Base-by-base conservation (phyloP, 2,113 vertebrate species). In the Gadus macrocephalus region DNA sequence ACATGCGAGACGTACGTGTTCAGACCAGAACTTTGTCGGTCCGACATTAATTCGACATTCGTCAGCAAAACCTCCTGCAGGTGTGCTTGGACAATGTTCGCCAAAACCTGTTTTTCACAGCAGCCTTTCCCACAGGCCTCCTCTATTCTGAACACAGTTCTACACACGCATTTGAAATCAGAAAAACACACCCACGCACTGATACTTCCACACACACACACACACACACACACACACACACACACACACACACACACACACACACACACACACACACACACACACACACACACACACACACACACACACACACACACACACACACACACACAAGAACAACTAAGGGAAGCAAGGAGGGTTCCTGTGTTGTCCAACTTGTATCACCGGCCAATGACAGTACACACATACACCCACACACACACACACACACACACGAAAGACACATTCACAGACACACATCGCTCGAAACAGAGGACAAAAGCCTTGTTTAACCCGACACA, bases 401-500 rank as follows among this genome's bases (percentile, higher is more conserved):
- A 25, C n/a, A 62, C 19, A 59, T 4, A 19, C 16, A 42, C 38
- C 5, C 38, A 42, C 38, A 42, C 38, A 42, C 38, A 42, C 38
- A 42, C 38, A 42, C 38, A 42, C 38, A 42, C 38, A 42, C 38
- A 58, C 15, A 58, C 56, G 1, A 25, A 25, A n/a, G 0, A 11
- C 17, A 59, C 56, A 20, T 17, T 14, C 42, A 49, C 42, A 49
- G 7, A 49, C 9, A 49, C 42, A 49, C 42, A 49, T 9, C 42
- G 2, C 25, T 25, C 2, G 25, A 62, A 62, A 81, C 31, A 53
- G 71, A 75, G 69, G 67, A 84, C 78, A 87, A 83, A 81, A 76
- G 67, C 62, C 27, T 67, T 62, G 81, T 73, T 67, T 28, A 59
- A 49, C 17, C 62, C 66, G 17, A 15, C 62, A 11, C 61, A 20